Evolutionary conservation across 1,140 invertebrate species (phyloP), one percentile per base, ranked within the genome.

Genomic region (Limonius californicus): DNA sequence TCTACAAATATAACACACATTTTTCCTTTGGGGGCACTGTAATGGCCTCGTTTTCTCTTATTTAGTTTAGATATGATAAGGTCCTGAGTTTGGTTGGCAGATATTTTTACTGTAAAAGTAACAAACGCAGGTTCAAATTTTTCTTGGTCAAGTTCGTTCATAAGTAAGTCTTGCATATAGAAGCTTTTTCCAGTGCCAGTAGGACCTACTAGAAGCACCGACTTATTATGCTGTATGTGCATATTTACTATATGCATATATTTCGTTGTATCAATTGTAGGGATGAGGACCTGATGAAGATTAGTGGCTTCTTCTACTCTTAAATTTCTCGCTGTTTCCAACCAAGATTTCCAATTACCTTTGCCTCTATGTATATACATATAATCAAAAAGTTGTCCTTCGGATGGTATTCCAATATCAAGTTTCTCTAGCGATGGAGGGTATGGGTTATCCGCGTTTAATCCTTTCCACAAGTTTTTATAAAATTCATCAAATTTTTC

Each of bases 161-260:
- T 88, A 62, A 96, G 78, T 70, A 90, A 85, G 72, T 96, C 88
- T 80, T 94, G 88, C 8, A 95, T 84, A 70, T 94, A 96, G 66
- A 90, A 89, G 66, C 87, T 94, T 79, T 98, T 98, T 0, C 94
- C 94, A 0, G 94, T 97, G 15, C 94, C 94, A 7, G 94, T 95
- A 1, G 92, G 90, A 0, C 95, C 95, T 12, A 94, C 88, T 18
- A 97, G 74, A 9, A 97, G 76, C 66, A 92, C 80, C 7, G 90
- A 86, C 61, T 86, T 84, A 53, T 82, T 81, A 72, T 85, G 79
- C 54, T 84, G 78, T 6, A 91, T 84, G 66, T 89, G 88, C 62
- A 89, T 72, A 70, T 85, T 83, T 6, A 89, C 71, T 30, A 93
- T 77, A 63, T 84, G 81, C 39, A 83, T 76, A 69, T 87, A 94